These are phyloP conservation scores for Clarias platycephalus DNA, from an alignment of 2,797 vertebrate genomes.

Conservation along the genomic window DNA sequence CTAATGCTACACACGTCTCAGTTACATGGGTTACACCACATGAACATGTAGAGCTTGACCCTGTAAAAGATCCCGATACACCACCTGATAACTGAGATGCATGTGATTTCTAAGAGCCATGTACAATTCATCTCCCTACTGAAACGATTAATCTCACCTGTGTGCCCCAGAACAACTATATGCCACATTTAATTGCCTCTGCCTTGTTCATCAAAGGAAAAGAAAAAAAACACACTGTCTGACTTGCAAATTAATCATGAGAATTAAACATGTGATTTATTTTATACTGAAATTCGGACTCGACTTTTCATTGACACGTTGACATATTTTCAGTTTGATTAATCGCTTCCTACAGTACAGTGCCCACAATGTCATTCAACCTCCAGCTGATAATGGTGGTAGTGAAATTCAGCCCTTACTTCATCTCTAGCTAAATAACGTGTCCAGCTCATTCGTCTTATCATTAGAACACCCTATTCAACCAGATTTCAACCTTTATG, in stretches of 20 bases:
- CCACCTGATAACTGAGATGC: background rate
- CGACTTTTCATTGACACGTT: background rate
- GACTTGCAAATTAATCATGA: conserved; percentile 5
- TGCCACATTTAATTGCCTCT: background rate
- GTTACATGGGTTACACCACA: background rate
- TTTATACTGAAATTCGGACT: background rate
- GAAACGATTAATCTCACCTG: conserved; percentile 1
- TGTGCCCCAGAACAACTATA: background rate
- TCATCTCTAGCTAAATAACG: background rate
- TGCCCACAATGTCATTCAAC: background rate
- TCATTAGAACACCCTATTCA: background rate
- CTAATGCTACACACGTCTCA: background rate
- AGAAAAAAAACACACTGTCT: background rate
- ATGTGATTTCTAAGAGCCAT: background rate
- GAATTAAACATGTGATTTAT: background rate
- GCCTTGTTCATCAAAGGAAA: background rate
- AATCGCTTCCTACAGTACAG: background rate
- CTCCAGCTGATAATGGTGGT: too few species aligned
- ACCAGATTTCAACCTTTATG: background rate
- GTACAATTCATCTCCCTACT: background rate
- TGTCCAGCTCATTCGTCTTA: background rate
- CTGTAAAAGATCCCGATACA: background rate
- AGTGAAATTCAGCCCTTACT: background rate
- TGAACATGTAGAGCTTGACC: background rate
- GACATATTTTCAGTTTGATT: background rate